Conservation (phyloP, 2,888 invertebrate species). For the Cheilosia grossa region DNA sequence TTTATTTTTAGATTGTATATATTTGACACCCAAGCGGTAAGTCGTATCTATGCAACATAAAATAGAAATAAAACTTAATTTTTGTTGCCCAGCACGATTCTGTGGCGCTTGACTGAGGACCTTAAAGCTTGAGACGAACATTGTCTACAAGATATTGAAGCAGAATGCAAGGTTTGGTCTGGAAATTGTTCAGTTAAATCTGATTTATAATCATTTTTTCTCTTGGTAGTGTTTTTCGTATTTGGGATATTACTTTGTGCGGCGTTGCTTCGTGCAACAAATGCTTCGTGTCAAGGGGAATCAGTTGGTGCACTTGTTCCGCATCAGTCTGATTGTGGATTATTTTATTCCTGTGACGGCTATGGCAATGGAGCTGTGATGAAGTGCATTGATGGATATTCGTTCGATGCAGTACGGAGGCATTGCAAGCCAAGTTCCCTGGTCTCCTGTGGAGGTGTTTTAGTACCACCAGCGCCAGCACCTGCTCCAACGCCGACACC, state of each 20-base stretch:
- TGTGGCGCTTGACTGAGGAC: no score
- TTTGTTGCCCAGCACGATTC: neutral
- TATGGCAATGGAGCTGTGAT: neutral
- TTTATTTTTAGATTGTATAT: no score
- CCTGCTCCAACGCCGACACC: neutral
- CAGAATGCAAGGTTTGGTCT: conserved; percentile 24
- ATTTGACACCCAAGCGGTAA: no score
- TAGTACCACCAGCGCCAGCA: neutral
- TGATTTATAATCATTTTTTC: neutral
- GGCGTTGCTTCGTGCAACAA: neutral
- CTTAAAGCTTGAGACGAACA: neutral
- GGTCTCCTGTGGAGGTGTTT: conserved; percentile 15
- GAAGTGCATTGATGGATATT: conserved; percentile 27
- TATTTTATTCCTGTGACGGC: conserved; percentile 40
- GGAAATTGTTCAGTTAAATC: neutral
- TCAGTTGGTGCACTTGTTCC: neutral
- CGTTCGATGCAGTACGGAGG: conserved; percentile 14
- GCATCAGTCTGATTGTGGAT: conserved; percentile 24
- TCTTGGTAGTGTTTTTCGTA: neutral
- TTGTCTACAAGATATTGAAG: neutral
- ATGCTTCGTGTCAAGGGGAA: neutral
- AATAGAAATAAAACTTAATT: neutral
- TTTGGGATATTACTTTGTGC: neutral
- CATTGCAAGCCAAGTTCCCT: conserved; percentile 28
- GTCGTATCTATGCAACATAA: no score